These are phyloP conservation scores for Drosophila niveifrons DNA, from an alignment of 2,888 invertebrate genomes.

Conservation along the genomic window DNA sequence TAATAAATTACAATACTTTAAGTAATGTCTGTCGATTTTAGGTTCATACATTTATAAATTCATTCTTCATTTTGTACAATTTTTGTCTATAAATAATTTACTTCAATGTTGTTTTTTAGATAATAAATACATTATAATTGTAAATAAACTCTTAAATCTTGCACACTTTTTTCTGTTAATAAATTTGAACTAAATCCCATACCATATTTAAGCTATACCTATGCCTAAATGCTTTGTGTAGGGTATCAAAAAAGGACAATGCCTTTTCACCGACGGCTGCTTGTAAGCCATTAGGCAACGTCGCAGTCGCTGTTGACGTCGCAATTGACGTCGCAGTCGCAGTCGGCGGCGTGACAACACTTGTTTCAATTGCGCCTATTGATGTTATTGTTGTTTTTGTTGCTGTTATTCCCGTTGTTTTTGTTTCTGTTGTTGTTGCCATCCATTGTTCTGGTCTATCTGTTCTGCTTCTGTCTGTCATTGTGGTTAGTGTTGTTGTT, in stretches of 20 bases:
- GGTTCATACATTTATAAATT: no score
- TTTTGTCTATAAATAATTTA: no score
- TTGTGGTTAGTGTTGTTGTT: slow-evolving; percentile 25
- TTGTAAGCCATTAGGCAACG: slow-evolving; percentile 36
- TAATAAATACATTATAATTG: no score
- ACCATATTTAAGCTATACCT: no score
- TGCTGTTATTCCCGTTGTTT: not conserved
- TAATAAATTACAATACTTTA: no score
- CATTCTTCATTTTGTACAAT: no score
- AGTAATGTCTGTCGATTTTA: no score
- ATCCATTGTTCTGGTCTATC: slow-evolving; percentile 41
- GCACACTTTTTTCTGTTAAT: no score
- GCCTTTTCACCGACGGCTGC: slow-evolving; percentile 31
- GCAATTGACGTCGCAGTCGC: slow-evolving; percentile 4
- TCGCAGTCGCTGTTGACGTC: slow-evolving; percentile 17
- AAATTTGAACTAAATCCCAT: no score
- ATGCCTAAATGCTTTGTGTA: not conserved
- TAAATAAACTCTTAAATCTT: no score
- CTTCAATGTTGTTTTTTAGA: no score
- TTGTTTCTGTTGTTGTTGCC: slow-evolving; percentile 8
- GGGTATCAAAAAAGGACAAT: slow-evolving; percentile 34
- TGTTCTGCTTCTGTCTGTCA: slow-evolving; percentile 18
- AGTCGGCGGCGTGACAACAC: slow-evolving; percentile 53
- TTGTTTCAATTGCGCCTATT: slow-evolving; percentile 68
- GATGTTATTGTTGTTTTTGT: slow-evolving; percentile 49